Base-by-base conservation (phyloP, 2,888 invertebrate species). In the Petrolisthes cinctipes region DNA sequence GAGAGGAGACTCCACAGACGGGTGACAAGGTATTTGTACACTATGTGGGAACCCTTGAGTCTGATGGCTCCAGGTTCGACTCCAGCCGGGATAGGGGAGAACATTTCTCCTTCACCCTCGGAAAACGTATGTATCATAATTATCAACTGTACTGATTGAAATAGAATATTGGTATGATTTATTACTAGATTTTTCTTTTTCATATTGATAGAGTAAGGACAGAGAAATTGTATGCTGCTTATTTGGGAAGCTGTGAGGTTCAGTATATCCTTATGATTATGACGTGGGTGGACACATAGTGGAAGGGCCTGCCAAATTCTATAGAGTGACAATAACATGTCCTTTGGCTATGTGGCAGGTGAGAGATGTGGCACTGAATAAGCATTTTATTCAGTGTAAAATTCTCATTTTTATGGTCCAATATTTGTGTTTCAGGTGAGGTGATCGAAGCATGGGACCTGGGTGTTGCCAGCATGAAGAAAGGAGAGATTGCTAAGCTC, bases 391-490 rank as follows among this genome's bases (percentile, higher is more conserved):
- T 37, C 2, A 1, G 37, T 37, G 37, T 37, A 37, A 37, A 5
- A 17, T 76, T 53, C 54, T 76, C n/a, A 0, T 17, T 51, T 17
- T 76, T 51, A 14, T 53, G 17, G 17, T 76, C 9, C 20, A 20
- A 37, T 85, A 68, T 14, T 17, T 37, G 53, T 17, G 4, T 23
- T 17, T 4, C 91, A 96, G 96, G 95, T 0, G 93, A 93, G 83
- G 98, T 98, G 0, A 98, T 99, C 91, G 97, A 96, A 94, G 98
- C 96, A 93, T 99, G 98, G 97, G 99, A 99, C 92, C 94, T 97
- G 91, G 98, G 98, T 56, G 96, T 99, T 20, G 96, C 97, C 0
- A 96, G 97, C 0, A 99, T 99, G 99, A 97, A 96, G 93, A 95
- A 95, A 91, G 97, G 97, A 0, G 98, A 99, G 93, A 94, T 96